Evolutionary conservation across 2,888 invertebrate species (phyloP).

Genomic region (Drosophila siamana): DNA sequence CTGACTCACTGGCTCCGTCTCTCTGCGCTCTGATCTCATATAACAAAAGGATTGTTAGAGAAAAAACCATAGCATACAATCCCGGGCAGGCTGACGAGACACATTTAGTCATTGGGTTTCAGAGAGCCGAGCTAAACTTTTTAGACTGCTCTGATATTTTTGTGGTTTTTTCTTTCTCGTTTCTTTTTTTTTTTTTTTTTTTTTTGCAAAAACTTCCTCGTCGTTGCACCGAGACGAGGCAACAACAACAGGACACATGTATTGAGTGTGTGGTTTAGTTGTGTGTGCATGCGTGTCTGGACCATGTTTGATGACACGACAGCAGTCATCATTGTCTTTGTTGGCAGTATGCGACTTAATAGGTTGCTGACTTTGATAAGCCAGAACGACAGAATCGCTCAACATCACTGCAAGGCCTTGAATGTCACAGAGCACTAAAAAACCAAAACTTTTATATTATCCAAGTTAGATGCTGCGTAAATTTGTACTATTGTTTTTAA

Average conservation of each 20-base stretch:
- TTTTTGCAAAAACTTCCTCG: conserved; percentile 23
- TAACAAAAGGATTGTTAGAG: conserved; percentile 70
- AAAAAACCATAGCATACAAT: conserved; percentile 45
- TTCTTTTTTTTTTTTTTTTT: too few relatives aligned
- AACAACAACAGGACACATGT: conserved; percentile 13
- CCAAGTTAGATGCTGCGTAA: too few relatives aligned
- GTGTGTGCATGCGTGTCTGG: conserved; percentile 20
- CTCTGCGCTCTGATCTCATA: conserved; percentile 47
- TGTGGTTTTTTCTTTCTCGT: conserved; percentile 42
- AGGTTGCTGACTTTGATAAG: conserved; percentile 64
- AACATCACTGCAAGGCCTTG: conserved; percentile 9
- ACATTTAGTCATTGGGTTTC: conserved; percentile 43
- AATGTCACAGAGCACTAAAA: not conserved
- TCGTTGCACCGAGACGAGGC: conserved; percentile 10
- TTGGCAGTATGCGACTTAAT: conserved; percentile 54
- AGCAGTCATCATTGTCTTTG: conserved; percentile 61
- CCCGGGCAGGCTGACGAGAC: conserved; percentile 30
- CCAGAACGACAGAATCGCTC: conserved; percentile 17
- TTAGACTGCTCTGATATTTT: conserved; percentile 52
- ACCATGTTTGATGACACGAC: conserved; percentile 61
- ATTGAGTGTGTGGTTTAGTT: not conserved
- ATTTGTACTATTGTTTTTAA: too few relatives aligned
- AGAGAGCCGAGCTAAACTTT: conserved; percentile 40
- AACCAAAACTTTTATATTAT: not conserved
- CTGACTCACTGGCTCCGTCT: conserved; percentile 7